Percentiles rank a stretch among this genome's conserved stretches.
Conservation (phyloP, 2,888 invertebrate species). For the Cerceris ruficornis region DNA sequence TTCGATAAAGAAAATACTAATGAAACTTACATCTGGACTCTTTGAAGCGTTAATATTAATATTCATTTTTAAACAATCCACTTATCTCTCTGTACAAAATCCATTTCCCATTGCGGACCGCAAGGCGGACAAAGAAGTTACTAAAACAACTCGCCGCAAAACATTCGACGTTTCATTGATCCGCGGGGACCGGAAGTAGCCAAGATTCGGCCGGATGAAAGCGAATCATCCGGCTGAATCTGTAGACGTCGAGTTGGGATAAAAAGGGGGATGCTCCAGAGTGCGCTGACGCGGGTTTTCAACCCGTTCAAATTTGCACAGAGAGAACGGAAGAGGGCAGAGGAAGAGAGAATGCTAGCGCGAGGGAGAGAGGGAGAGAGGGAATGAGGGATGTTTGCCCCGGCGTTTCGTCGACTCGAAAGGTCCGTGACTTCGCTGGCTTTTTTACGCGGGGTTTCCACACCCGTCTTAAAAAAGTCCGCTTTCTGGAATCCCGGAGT, state of each 20-base stretch:
- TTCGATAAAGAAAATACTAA: too few species aligned
- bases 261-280: constrained; percentile 27
- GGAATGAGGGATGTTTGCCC: constrained; percentile 48
- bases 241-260: constrained; percentile 25
- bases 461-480: constrained; percentile 46
- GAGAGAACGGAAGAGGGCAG: constrained; percentile 22
- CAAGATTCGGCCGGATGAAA: constrained; percentile 47
- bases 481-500: constrained; percentile 9
- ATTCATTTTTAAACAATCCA: too few species aligned
- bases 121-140: constrained; percentile 1
- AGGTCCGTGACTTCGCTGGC: constrained; percentile 61
- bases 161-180: constrained; percentile 50
- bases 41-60: too few species aligned
- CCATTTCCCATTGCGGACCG: too few species aligned
- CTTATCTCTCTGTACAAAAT: too few species aligned
- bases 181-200: constrained; percentile 38
- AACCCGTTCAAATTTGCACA: constrained; percentile 73
- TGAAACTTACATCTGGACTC: too few species aligned
- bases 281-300: constrained; percentile 59
- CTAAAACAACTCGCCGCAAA: constrained; percentile 32
- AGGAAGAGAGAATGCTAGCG: constrained; percentile 23
- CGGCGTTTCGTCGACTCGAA: constrained; percentile 40
- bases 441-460: constrained; percentile 48
- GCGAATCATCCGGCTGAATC: constrained; percentile 39
- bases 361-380: constrained; percentile 25